These are phyloP conservation scores for Zhuqinia jingwanae DNA, from an alignment of 2,888 invertebrate species.

Conservation along the genomic window DNA sequence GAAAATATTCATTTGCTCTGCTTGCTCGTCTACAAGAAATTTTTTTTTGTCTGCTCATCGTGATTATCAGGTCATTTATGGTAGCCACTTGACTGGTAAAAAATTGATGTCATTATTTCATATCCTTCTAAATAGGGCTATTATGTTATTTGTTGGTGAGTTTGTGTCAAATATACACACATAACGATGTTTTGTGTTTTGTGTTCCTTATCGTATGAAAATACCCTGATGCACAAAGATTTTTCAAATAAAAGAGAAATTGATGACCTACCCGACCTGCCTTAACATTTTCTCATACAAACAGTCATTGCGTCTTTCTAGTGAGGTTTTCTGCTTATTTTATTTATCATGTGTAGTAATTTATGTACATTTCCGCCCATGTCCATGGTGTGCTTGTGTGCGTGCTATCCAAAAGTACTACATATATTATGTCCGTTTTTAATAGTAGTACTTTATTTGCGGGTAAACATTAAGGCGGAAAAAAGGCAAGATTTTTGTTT, in stretches of 20 bases:
- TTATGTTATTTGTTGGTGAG: constrained; percentile 27
- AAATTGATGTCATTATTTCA: constrained; percentile 58
- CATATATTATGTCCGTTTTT: too few species aligned
- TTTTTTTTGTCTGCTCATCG: constrained; percentile 44
- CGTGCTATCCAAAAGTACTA: too few species aligned
- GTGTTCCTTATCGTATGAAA: too few species aligned
- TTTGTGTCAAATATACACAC: constrained; percentile 10
- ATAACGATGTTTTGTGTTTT: too few species aligned
- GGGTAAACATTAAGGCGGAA: too few species aligned
- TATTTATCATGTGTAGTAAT: neutral
- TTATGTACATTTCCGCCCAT: too few species aligned
- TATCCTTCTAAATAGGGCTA: constrained; percentile 1
- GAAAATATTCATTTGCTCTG: constrained; percentile 41
- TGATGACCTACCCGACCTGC: constrained; percentile 65
- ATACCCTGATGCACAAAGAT: too few species aligned
- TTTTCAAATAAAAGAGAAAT: too few species aligned
- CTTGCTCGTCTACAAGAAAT: constrained; percentile 21
- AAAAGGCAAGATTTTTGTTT: neutral
- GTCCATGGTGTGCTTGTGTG: too few species aligned
- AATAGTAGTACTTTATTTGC: too few species aligned
- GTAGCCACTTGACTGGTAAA: constrained; percentile 65
- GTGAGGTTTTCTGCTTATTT: neutral
- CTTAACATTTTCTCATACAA: constrained; percentile 5
- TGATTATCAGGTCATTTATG: constrained; percentile 53
- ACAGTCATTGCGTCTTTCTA: too few species aligned